These are phyloP conservation scores for Temnothorax nylanderi DNA, from an alignment of 1,140 invertebrate genomes.

Conservation along the genomic window DNA sequence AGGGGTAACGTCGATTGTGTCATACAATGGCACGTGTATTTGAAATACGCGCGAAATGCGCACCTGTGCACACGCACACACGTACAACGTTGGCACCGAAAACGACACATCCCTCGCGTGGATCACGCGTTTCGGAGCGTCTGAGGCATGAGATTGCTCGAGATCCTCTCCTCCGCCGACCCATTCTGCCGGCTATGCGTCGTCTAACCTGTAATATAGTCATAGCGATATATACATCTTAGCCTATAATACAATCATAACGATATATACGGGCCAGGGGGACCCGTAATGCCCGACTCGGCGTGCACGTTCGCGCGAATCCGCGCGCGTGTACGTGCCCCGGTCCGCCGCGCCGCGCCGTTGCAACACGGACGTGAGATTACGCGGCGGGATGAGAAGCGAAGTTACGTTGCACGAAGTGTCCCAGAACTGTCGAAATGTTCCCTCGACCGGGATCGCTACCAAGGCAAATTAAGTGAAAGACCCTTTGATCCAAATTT, in stretches of 20 bases:
- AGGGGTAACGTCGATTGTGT: constrained; percentile 66
- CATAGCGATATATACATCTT: constrained; percentile 68
- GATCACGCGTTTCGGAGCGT: constrained; percentile 54
- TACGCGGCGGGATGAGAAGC: constrained; percentile 61
- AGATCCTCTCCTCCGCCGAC: constrained; percentile 44
- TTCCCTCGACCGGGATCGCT: background rate
- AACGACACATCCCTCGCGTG: constrained; percentile 18
- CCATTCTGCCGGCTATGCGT: constrained; percentile 43
- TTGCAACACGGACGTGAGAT: constrained; percentile 71
- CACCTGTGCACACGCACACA: constrained; percentile 3
- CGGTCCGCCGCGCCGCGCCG: constrained; percentile 9
- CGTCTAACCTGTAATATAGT: constrained; percentile 75
- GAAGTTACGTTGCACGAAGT: background rate
- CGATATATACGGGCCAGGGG: constrained; percentile 58
- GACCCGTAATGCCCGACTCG: constrained; percentile 55
- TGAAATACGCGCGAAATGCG: constrained; percentile 29
- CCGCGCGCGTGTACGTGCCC: constrained; percentile 17
- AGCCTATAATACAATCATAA: constrained; percentile 74
- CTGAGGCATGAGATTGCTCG: constrained; percentile 52
- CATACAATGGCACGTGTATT: constrained; percentile 60
- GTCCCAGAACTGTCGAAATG: constrained; percentile 23
- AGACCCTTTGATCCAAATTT: background rate
- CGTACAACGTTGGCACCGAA: background rate
- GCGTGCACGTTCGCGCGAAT: constrained; percentile 40
- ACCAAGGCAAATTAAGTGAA: background rate